Conservation (phyloP, 2,797 vertebrate species). For the Todus mexicanus region DNA sequence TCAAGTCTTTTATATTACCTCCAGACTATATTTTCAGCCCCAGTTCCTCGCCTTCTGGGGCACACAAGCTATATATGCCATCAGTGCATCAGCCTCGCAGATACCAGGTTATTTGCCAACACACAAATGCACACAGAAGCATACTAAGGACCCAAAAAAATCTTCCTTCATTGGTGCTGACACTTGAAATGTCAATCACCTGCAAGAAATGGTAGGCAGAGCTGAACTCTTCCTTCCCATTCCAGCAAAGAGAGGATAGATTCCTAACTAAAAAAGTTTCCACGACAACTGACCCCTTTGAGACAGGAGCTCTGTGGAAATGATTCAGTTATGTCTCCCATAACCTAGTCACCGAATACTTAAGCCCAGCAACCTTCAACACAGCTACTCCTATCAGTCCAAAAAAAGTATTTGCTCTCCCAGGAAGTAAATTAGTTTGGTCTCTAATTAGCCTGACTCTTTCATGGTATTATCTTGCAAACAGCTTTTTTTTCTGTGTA, state of each 20-base stretch:
- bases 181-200: neutral
- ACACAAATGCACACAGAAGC: neutral
- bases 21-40: neutral
- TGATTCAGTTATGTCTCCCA: neutral
- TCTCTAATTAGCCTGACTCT: neutral
- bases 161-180: neutral
- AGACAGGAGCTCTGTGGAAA: neutral
- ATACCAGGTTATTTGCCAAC: neutral
- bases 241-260: neutral
- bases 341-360: neutral
- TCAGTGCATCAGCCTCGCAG: accelerated
- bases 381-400: neutral
- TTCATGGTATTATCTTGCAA: neutral
- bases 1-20: neutral
- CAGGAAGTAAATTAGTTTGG: neutral
- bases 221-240: neutral
- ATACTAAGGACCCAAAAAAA: neutral
- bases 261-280: neutral
- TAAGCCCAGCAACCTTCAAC: neutral
- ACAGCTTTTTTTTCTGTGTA: neutral
- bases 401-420: neutral
- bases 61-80: accelerated
- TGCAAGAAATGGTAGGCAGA: neutral
- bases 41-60: neutral
- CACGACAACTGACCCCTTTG: neutral